Base-by-base conservation (phyloP, 2,797 vertebrate genomes). In the Petrocephalus schoutedeni region DNA sequence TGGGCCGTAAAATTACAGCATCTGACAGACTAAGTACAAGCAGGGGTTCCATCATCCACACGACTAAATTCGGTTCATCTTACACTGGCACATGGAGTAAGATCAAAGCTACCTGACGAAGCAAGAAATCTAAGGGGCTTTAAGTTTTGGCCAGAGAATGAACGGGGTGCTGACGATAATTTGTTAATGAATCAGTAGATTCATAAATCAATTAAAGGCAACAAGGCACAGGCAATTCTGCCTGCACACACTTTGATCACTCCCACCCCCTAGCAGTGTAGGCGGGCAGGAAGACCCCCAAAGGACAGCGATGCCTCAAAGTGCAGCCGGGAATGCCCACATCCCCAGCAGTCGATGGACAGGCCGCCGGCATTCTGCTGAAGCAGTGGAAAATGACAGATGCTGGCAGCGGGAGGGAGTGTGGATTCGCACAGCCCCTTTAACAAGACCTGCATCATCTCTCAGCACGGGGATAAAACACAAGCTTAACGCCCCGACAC, bases 351-450 rank as follows among this genome's bases (percentile, higher is more conserved):
- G 96, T 96, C 95, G 93, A 95, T 95, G 90, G 71, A 28, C 59
- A 89, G 90, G 93, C 93, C 92, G 93, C 93, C 94, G 87, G 86
- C 77, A 2, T 93, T 95, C 94, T 95, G 95, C 95, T 95, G 95
- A 95, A 92, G 89, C 89, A 90, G 85, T 87, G 87, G 89, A 93
- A 93, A 90, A 49, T 54, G 32, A 85, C 82, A 57, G 49, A 80
- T 67, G 54, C 61, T 83, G 74, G 86, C 85, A 80, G 12, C 5
- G 32, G 21, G 56, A 36, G 45, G 36, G 41, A 64, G 36, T 4
- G n/a, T 58, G 53, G 74, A 86, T 86, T 74, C 57, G 59, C 54
- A n/a, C 54, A 19, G 49, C 23, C 12, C 53, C 49, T 56, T 28
- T 6, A 32, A 14, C 21, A 14, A 56, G 82, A 4, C 64, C 82